Conservation (phyloP, 64 coral and sea anemone species). For the Stylophora pistillata region DNA sequence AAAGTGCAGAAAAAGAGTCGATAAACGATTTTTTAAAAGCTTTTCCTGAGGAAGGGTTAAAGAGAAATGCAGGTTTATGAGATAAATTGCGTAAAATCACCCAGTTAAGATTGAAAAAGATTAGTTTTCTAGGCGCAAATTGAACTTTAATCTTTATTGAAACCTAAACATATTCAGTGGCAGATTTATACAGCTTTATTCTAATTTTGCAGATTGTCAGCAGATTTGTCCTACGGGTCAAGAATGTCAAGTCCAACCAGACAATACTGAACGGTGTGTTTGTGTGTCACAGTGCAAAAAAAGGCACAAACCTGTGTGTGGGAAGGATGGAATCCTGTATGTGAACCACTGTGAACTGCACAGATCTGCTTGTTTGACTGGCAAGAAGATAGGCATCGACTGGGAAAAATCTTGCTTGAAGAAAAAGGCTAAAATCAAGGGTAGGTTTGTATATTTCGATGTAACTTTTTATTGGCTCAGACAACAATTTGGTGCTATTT, state of each 20-base stretch:
- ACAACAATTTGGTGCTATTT: too few relatives aligned
- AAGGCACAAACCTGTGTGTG: constrained; percentile 69
- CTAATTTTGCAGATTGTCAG: constrained; percentile 30
- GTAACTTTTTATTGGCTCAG: too few relatives aligned
- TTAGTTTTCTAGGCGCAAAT: too few relatives aligned
- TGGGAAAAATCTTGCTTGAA: constrained; percentile 22
- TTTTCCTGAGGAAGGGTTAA: too few relatives aligned
- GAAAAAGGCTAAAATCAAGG: background rate
- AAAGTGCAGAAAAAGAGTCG: too few relatives aligned
- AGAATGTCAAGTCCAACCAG: constrained; percentile 24
- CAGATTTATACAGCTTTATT: background rate
- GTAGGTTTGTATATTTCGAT: background rate
- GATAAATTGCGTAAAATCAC: too few relatives aligned
- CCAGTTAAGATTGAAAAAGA: too few relatives aligned
- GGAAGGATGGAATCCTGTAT: constrained; percentile 54
- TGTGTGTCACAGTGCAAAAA: constrained; percentile 49
- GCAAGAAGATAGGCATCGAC: constrained; percentile 58
- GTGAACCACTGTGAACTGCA: constrained; percentile 67
- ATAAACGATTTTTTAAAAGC: too few relatives aligned
- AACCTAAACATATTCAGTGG: background rate
- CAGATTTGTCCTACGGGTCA: constrained; percentile 44
- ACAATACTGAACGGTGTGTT: constrained; percentile 35
- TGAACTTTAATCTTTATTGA: background rate
- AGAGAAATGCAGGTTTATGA: too few relatives aligned
- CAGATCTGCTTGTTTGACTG: constrained; percentile 47